These are phyloP conservation scores for Acanthococcus lagerstroemiae DNA, from an alignment of 2,888 invertebrate species.

Conservation along the genomic window DNA sequence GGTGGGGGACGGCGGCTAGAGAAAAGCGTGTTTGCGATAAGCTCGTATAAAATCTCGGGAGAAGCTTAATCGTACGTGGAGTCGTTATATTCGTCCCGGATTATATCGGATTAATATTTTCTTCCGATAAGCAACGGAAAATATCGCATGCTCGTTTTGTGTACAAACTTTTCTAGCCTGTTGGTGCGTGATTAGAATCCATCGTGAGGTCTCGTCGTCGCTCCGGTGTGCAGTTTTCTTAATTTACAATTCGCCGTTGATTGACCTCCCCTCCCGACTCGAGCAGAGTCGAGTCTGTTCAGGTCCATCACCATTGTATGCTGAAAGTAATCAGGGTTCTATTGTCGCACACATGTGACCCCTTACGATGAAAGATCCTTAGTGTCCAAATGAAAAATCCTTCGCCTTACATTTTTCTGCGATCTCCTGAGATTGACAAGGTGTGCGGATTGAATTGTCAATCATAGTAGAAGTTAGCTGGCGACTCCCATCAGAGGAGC, in stretches of 20 bases:
- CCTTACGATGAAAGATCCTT: too few relatives aligned
- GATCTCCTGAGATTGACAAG: too few relatives aligned
- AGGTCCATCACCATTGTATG: too few relatives aligned
- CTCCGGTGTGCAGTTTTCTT: not conserved
- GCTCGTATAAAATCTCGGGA: conserved; percentile 23
- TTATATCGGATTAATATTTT: conserved; percentile 29
- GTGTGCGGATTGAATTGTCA: too few relatives aligned
- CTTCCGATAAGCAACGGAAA: conserved; percentile 27
- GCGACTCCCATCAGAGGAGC: too few relatives aligned
- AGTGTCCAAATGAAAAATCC: too few relatives aligned
- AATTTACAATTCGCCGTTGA: not conserved
- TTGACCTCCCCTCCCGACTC: too few relatives aligned
- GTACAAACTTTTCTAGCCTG: conserved; percentile 17
- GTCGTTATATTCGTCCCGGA: conserved; percentile 21
- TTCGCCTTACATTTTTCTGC: too few relatives aligned
- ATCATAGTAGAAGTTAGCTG: too few relatives aligned
- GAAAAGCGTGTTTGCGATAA: conserved; percentile 26
- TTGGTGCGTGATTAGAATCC: conserved; percentile 27
- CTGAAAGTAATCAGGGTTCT: too few relatives aligned
- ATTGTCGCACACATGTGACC: too few relatives aligned
- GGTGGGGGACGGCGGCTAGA: conserved; percentile 4
- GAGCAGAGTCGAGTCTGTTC: too few relatives aligned
- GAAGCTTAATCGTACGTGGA: conserved; percentile 28
- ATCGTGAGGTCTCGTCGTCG: not conserved
- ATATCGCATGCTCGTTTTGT: conserved; percentile 21